Base-by-base conservation (phyloP, 2,113 vertebrate genomes). In the Carollia perspicillata region DNA sequence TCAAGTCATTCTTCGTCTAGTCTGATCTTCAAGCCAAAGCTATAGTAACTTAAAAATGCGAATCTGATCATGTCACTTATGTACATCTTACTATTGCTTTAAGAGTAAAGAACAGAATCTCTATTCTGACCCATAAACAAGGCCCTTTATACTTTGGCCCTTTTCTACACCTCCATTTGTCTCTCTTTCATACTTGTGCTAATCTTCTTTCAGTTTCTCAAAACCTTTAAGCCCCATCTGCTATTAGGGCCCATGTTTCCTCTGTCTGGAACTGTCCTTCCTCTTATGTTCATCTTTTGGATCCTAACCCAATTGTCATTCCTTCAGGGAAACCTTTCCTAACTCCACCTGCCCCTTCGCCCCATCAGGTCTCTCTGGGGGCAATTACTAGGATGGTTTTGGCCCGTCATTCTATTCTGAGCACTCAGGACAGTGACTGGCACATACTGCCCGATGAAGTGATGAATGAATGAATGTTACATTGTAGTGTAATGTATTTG, bases 251-350 rank as follows among this genome's bases (percentile, higher is more conserved):
- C 26, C 16, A 40, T 33, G 11, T 89, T 85, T 55, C n/a, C 63
- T 91, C 40, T 63, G 2, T 88, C 30, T 92, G 60, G 17, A 95
- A 40, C 89, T 85, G 17, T 68, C 33, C 71, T 84, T 35, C 17
- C 10, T 79, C 17, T 51, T 79, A 26, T 95, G 26, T 85, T 96
- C n/a, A 72, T 80, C 69, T 81, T 92, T 97, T 78, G 53, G 69
- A 33, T 96, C 5, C 12, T 94, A 84, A 55, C 16, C 26, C 55
- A 80, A 58, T 65, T 85, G 30, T 60, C 20, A 75, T 35, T 93
- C 95, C 18, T 53, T n/a, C 53, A 35, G 77, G 66, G 44, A 94
- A 77, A 68, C 0, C 18, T 81, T 84, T 14, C 14, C 35, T n/a
- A 5, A 26, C 16, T 44, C 37, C 5, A 11, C 23, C 22, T 10